phyloP scores from a whole-genome alignment of 2,797 vertebrate species.

The Gymnoscopelus braueri region DNA sequence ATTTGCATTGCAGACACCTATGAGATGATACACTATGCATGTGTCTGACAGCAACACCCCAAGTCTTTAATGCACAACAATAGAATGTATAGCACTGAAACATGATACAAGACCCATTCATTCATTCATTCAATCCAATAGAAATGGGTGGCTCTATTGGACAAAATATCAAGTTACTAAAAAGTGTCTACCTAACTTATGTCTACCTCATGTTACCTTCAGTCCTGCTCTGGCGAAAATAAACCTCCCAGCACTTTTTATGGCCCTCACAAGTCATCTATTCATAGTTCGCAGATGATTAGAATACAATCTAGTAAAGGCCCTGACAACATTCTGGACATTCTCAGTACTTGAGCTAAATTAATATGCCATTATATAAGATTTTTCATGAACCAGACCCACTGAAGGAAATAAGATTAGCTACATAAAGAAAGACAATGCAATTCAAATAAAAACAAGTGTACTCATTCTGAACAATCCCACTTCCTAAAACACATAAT shows the following conservation, averaged over 20 bases:
- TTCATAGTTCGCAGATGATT: neutral
- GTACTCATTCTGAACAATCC: neutral
- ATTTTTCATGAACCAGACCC: no score
- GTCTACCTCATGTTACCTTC: neutral
- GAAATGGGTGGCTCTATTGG: conserved; percentile 8
- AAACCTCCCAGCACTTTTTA: no score
- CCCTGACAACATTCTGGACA: neutral
- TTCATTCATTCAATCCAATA: neutral
- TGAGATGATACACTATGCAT: neutral
- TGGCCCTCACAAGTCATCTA: neutral
- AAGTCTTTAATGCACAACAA: neutral
- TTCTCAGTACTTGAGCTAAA: conserved; percentile 1
- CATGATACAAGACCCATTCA: no score
- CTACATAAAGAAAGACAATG: no score
- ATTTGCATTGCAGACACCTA: conserved; percentile 5
- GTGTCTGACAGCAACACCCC: neutral
- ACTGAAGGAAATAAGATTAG: no score
- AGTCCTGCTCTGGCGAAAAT: neutral
- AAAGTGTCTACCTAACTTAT: no score
- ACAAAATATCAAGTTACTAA: no score
- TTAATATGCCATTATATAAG: no score
- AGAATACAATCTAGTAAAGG: neutral
- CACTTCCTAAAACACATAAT: neutral
- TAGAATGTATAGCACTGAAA: neutral
- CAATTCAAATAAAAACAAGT: no score